Percentiles rank a stretch among this genome's conserved stretches.
These are phyloP conservation scores for Trichogramma pretiosum DNA, from an alignment of 1,140 invertebrate genomes.

Conservation along the genomic window DNA sequence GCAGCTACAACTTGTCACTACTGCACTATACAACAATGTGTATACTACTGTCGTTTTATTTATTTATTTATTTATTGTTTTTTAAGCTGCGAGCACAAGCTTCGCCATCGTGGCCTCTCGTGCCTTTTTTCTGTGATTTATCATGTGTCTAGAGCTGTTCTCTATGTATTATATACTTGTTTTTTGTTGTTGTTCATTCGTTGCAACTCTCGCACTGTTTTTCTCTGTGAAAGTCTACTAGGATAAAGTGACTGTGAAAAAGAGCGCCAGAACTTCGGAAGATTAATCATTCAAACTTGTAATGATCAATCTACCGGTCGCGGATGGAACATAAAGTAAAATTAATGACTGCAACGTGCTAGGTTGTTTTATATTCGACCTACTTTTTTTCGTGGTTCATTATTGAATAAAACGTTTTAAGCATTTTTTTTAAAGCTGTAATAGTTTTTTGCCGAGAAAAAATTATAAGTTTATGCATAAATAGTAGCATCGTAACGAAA, in stretches of 20 bases:
- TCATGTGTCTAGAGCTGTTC: constrained; percentile 8
- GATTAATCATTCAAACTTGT: constrained; percentile 8
- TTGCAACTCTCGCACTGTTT: constrained; percentile 34
- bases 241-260: constrained; percentile 31
- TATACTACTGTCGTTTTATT: constrained; percentile 44
- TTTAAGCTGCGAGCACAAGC: constrained; percentile 34
- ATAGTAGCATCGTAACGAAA: too few species aligned
- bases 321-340: neutral
- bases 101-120: constrained; percentile 24
- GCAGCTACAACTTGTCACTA: constrained; percentile 47
- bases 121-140: constrained; percentile 15
- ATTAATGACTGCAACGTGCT: too few species aligned
- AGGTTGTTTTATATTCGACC: too few species aligned
- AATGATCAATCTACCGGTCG: constrained; percentile 7
- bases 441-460: too few species aligned
- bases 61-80: constrained; percentile 9
- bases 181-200: constrained; percentile 14
- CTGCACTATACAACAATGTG: constrained; percentile 46
- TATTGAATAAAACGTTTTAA: neutral
- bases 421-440: too few species aligned
- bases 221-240: constrained; percentile 10
- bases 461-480: too few species aligned
- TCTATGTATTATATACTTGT: neutral
- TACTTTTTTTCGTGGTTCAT: neutral
- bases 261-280: constrained; percentile 15